phyloP scores from a whole-genome alignment of 1,140 invertebrate genomes.

The Formica selysi region DNA sequence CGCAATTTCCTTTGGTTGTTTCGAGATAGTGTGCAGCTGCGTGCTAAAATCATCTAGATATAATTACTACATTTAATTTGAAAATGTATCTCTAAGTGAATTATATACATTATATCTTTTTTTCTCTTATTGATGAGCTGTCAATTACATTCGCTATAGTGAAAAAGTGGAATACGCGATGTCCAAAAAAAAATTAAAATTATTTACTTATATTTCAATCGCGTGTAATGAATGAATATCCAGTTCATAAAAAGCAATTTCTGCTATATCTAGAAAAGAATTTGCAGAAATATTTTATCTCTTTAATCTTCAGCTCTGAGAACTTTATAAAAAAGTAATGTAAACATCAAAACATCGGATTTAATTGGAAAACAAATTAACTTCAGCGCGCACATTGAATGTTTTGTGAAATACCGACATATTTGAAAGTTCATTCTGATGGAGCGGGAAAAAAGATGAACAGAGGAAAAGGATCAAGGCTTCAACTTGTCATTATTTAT shows the following conservation, averaged over 20 bases:
- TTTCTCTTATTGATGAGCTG: not conserved
- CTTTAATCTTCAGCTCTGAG: not conserved
- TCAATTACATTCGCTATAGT: not conserved
- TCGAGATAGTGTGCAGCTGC: not conserved
- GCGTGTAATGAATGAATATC: not conserved
- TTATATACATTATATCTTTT: not conserved
- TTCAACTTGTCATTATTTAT: slow-evolving; percentile 69
- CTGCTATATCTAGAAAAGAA: not conserved
- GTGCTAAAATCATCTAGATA: not conserved
- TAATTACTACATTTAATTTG: not conserved
- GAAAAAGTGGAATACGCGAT: not conserved
- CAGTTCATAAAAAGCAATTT: not conserved
- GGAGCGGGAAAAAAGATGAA: not conserved
- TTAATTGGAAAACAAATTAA: slow-evolving; percentile 22
- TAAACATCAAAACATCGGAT: slow-evolving; percentile 22
- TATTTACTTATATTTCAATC: slow-evolving; percentile 3
- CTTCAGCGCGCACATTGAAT: not conserved
- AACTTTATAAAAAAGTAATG: not conserved
- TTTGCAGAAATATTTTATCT: slow-evolving; percentile 6
- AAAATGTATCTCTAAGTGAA: not conserved
- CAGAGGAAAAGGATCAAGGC: not conserved
- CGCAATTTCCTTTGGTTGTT: not conserved
- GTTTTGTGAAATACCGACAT: not conserved
- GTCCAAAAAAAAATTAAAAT: not conserved
- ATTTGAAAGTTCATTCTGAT: slow-evolving; percentile 37